phyloP scores from a whole-genome alignment of 2,888 invertebrate species.

The Macrosoma leucophasiata region DNA sequence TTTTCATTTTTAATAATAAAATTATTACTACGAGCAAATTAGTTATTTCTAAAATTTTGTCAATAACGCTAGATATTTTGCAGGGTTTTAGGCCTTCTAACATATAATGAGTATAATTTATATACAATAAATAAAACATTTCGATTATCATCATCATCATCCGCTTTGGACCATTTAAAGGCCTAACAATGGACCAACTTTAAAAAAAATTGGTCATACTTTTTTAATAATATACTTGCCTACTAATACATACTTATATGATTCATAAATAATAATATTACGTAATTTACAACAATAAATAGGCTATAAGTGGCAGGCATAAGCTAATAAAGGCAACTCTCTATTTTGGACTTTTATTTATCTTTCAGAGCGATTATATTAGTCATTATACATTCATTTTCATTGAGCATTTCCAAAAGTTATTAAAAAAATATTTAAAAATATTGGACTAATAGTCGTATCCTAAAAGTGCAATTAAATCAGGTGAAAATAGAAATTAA shows the following conservation, averaged over 20 bases:
- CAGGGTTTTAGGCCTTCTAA: slow-evolving; percentile 49
- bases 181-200: too few relatives aligned
- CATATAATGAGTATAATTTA: slow-evolving; percentile 5
- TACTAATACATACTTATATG: slow-evolving; percentile 13
- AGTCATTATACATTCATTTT: too few relatives aligned
- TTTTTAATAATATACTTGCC: not conserved
- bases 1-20: slow-evolving; percentile 29
- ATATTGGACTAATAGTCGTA: too few relatives aligned
- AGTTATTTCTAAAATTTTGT: slow-evolving; percentile 22
- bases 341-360: slow-evolving; percentile 31
- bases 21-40: slow-evolving; percentile 33
- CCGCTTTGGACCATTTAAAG: too few relatives aligned
- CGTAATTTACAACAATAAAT: too few relatives aligned
- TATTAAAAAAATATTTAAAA: too few relatives aligned
- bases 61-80: slow-evolving; percentile 22
- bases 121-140: slow-evolving; percentile 5
- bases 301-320: slow-evolving; percentile 32
- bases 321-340: slow-evolving; percentile 36
- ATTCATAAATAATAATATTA: slow-evolving; percentile 9
- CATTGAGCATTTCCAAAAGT: too few relatives aligned
- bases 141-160: too few relatives aligned
- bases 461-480: too few relatives aligned
- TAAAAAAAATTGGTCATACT: too few relatives aligned
- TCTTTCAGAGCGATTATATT: slow-evolving; percentile 18
- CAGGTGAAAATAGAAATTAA: too few relatives aligned